Base-by-base conservation (phyloP, 2,113 vertebrate species). In the Lampris incognitus region DNA sequence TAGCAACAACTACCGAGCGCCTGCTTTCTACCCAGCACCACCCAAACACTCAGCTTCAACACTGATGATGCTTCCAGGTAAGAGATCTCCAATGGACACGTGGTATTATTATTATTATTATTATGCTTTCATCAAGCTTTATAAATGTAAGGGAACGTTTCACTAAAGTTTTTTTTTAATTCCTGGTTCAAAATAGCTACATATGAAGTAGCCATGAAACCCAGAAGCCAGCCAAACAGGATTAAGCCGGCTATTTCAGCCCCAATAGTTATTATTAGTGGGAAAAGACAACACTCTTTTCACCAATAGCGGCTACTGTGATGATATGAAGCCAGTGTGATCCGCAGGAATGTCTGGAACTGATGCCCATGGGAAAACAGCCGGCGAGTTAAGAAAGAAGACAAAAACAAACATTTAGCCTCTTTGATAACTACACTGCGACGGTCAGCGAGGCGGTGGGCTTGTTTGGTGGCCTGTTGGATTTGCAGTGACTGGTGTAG, bases 191-290 rank as follows among this genome's bases (percentile, higher is more conserved):
- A 36, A 66, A 79, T 67, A 78, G 78, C 81, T 74, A 84, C 67
- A 87, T 81, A 83, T 78, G 82, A 60, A 37, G 83, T 79, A 2
- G 75, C 38, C 13, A 74, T 82, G 90, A 87, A 87, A 90, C 87
- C 82, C 85, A 10, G 82, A 38, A 9, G 9, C 62, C 77, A 57
- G 38, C 55, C 73, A 86, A 87, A 89, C 76, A 66, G 83, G 82
- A 89, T 85, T 85, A 76, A 38, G 2, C 10, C 1, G 1, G 76
- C 78, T 72, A 66, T 88, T 87, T 84, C 69, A 71, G 81, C 70
- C 60, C 76, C 83, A 76, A 74, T 82, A 73, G 78, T 86, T 87
- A 78, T 87, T 88, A 85, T 86, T 72, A 70, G 76, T 49, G 3
- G 37, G 40, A 68, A 88, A 87, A 83, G 70, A 72, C 37, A 42